These are phyloP conservation scores for Loriculus beryllinus DNA, from an alignment of 2,797 vertebrate genomes.

Conservation along the genomic window DNA sequence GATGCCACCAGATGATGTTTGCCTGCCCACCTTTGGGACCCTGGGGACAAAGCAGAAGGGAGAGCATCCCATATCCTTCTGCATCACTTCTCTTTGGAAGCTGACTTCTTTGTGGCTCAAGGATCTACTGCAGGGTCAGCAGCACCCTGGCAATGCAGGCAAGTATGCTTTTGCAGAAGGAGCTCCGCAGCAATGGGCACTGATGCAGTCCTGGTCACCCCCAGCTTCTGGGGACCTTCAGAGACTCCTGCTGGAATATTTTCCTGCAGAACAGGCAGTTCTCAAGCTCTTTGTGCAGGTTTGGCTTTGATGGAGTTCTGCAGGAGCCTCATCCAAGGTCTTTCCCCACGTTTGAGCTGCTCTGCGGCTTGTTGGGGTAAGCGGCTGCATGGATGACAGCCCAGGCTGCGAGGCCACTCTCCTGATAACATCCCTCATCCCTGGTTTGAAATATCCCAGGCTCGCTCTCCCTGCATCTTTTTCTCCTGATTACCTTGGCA, in stretches of 20 bases:
- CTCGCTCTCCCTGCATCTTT: background rate
- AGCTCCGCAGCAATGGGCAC: fast-evolving
- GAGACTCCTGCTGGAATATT: background rate
- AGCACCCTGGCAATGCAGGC: fast-evolving
- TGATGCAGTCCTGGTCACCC: fast-evolving
- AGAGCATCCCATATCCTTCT: background rate
- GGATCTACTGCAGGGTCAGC: background rate
- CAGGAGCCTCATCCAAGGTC: background rate
- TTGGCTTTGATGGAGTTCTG: background rate
- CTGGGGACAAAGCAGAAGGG: background rate
- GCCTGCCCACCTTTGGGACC: background rate
- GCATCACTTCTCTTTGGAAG: background rate
- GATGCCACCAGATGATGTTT: background rate
- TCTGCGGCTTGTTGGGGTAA: background rate
- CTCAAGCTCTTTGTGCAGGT: background rate
- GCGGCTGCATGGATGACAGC: background rate
- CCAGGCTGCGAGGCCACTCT: background rate
- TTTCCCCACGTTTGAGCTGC: background rate
- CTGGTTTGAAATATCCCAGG: background rate
- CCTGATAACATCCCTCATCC: background rate
- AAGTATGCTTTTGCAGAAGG: background rate
- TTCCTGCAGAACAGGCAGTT: fast-evolving
- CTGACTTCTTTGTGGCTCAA: background rate
- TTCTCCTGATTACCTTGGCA: background rate
- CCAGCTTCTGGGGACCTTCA: background rate